Evolutionary conservation across 2,797 vertebrate species (phyloP), one percentile per base, ranked within the genome.

Genomic region (Schizothorax lantsangensis): DNA sequence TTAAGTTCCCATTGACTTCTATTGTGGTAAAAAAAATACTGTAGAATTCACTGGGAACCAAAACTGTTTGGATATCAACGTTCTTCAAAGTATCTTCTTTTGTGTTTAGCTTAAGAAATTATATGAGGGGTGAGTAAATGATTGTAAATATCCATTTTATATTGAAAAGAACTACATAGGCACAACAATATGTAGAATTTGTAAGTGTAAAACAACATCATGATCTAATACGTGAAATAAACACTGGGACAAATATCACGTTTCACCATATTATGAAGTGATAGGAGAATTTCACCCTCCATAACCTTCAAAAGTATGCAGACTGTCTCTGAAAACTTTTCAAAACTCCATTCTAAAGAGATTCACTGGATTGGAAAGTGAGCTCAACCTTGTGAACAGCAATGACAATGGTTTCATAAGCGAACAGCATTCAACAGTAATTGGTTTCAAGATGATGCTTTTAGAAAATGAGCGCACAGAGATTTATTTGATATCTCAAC

Each of bases 401-500:
- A 43, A 80, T 57, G 74, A 84, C 72, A 71, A 36, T n/a, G 57
- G 45, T 83, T 80, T 85, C 57, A 83, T 83, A 84, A 43, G 38
- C 40, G 69, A 36, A 33, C 47, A 54, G 80, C 72, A 84, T 89
- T 89, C 83, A 82, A 64, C 72, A 21, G 83, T 86, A 89, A 90
- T 84, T 88, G 83, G 72, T 74, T 90, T 90, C 80, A 88, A 85
- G 83, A 75, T 79, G 73, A 89, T 84, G 88, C 84, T 88, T 89
- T 89, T 87, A 87, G 66, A 88, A 88, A 89, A 87, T 84, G 83
- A 86, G 83, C 66, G 62, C n/a, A 14, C 78, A 75, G 77, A 87
- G 88, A 89, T 89, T 88, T 88, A 89, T 89, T 84, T 79, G 78
- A 88, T 86, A 88, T 86, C 83, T 83, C 83, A 86, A 73, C 54